Evolutionary conservation across 2,113 vertebrate species (phyloP).

Genomic region (Bos indicus): DNA sequence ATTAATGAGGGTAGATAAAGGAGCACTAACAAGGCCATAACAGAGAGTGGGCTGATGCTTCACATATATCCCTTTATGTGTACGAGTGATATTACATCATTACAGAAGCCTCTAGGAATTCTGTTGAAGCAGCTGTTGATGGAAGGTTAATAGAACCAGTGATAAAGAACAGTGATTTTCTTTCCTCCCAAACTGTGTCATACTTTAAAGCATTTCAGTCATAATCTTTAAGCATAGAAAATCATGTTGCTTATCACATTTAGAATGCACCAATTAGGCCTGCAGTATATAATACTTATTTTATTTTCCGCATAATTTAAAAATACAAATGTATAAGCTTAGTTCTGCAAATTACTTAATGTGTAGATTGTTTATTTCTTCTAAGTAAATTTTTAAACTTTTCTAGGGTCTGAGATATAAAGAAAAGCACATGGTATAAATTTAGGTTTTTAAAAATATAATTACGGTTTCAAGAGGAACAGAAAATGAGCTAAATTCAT

Average conservation of each 20-base stretch:
- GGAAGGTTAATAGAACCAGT: neutral
- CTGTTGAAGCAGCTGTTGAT: neutral
- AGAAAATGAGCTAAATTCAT: slow-evolving; percentile 34
- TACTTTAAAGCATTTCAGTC: neutral
- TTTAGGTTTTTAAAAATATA: neutral
- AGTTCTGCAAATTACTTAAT: neutral
- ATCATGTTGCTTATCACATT: neutral
- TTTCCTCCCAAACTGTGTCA: neutral
- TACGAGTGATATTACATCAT: rapidly evolving
- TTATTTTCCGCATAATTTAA: neutral
- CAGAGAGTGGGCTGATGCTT: neutral
- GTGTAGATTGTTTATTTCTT: neutral
- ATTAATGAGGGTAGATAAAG: neutral
- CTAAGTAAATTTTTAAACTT: neutral
- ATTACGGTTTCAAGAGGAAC: neutral
- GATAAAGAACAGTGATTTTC: neutral
- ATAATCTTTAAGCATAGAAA: neutral
- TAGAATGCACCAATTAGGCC: neutral
- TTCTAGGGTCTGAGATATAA: neutral
- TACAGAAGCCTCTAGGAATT: neutral
- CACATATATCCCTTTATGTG: neutral
- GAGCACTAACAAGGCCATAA: neutral
- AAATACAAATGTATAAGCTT: neutral
- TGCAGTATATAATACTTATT: neutral
- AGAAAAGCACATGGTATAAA: neutral